phyloP scores from a whole-genome alignment of 2,888 invertebrate species.

The Sthenelais limicola region DNA sequence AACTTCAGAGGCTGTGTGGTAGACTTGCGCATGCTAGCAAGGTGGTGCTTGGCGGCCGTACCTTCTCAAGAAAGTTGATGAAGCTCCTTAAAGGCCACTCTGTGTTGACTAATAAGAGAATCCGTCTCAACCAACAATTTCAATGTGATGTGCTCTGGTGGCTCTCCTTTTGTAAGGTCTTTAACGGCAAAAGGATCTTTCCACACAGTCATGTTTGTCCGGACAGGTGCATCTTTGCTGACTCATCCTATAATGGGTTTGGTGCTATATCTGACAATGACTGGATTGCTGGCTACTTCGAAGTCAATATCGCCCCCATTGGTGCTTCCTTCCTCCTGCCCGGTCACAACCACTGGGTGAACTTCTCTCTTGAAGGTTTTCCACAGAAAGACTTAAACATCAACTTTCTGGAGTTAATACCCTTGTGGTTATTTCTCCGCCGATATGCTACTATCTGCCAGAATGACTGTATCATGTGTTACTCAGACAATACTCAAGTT shows the following conservation, averaged over 20 bases:
- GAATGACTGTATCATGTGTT: neutral
- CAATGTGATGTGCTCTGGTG: neutral
- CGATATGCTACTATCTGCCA: neutral
- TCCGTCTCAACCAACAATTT: neutral
- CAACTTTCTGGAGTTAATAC: neutral
- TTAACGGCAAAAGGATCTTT: neutral
- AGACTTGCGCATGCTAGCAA: neutral
- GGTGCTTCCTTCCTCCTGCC: no score
- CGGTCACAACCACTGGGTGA: no score
- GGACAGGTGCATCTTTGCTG: neutral
- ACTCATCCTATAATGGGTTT: neutral
- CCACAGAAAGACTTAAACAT: no score
- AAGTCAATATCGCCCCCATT: neutral
- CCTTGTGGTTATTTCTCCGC: neutral
- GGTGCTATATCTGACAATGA: neutral
- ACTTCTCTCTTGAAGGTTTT: no score
- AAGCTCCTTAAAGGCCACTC: neutral
- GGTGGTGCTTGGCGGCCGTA: neutral
- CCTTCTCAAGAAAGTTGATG: neutral
- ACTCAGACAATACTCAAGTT: neutral
- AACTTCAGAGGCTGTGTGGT: neutral
- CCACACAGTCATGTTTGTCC: neutral
- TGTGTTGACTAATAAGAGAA: neutral
- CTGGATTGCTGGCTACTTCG: neutral
- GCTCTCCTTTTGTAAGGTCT: neutral